phyloP scores from a whole-genome alignment of 2,888 invertebrate genomes.

The Hymenopus coronatus region DNA sequence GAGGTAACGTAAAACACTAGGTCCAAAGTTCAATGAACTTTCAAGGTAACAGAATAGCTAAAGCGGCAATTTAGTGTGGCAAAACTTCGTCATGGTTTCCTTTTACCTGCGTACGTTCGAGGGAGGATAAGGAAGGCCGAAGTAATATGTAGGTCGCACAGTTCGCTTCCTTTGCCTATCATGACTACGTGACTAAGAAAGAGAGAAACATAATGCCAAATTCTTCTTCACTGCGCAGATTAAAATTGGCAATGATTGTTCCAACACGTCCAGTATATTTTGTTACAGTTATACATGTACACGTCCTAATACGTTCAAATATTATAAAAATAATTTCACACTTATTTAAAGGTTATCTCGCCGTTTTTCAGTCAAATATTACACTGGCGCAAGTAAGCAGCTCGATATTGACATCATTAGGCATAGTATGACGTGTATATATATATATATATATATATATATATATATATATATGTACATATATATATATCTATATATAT shows the following conservation, averaged over 20 bases:
- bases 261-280: not conserved
- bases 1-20: not conserved
- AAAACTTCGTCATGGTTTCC: not conserved
- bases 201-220: not conserved
- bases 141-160: not conserved
- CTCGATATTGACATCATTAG: no score
- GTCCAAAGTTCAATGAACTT: not conserved
- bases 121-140: not conserved
- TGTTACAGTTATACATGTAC: not conserved
- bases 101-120: not conserved
- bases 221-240: not conserved
- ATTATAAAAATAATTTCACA: no score
- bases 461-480: no score
- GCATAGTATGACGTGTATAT: no score
- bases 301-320: not conserved
- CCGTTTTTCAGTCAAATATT: no score
- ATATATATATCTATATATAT: no score
- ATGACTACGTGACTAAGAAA: not conserved
- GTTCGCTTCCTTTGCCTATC: not conserved
- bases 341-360: no score
- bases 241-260: not conserved
- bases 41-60: not conserved
- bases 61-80: not conserved
- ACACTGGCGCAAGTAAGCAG: no score
- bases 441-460: no score